Evolutionary conservation across 2,797 vertebrate species (phyloP), one percentile per base, ranked within the genome.

Genomic region (Chrosomus eos): DNA sequence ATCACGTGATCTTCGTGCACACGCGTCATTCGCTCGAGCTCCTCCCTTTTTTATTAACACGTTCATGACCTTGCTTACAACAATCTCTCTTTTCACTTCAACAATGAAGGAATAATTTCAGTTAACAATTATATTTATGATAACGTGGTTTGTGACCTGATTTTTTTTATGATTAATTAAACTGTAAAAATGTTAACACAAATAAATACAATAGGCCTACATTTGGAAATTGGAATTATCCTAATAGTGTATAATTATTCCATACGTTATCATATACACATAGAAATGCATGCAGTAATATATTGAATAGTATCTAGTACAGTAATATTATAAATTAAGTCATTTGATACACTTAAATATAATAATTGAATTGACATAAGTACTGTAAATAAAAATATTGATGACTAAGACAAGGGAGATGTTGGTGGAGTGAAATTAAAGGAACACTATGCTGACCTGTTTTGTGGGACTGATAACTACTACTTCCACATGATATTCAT

Each of bases 1-100:
- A 64, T 28, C 84, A 85, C 84, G 36, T 88, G 75, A 88, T 16
- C 53, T n/a, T 31, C 53, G 8, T 28, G 83, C 67, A 70, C 72
- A 11, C n/a, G 66, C 73, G 68, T 73, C 73, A 84, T 16, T 18
- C 18, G 66, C 2, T 23, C 10, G 0, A 3, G n/a, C 45, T 18
- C 55, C 80, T 75, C 84, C 81, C 58, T 23, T 26, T 64, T 48
- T 64, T 48, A 26, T 88, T 88, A 88, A 88, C 87, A n/a, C 75
- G 28, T 85, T 71, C 73, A 31, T 82, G 2, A 10, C 77, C 40
- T 31, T n/a, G n/a, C n/a, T n/a, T 45, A 45, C 23, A 28, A 3
- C 58, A 23, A 6, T 26, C 23, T 40, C 26, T 1, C 55, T 1
- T 62, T 16, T 62, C 26, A 7, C 26, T 11, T 64, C 26, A 64